Conservation (phyloP, 1,140 invertebrate genomes). For the Anastatus disparis region DNA sequence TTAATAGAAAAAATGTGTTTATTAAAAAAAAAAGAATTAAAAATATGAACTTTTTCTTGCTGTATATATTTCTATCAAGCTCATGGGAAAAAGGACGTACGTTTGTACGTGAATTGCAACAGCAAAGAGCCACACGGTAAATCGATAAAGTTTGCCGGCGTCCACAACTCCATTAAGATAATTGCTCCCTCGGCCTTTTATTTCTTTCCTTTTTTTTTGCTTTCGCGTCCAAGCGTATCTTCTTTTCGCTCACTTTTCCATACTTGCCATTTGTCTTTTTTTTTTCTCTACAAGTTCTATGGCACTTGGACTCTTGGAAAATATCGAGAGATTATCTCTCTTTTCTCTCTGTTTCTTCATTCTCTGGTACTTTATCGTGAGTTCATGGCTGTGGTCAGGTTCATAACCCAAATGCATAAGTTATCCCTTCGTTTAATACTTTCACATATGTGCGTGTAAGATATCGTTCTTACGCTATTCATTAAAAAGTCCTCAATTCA, state of each 20-base stretch:
- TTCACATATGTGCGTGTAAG: background rate
- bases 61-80: no score
- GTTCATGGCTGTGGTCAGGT: constrained; percentile 2
- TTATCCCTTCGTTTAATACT: constrained; percentile 7
- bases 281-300: background rate
- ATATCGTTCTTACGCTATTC: background rate
- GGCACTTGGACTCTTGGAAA: no score
- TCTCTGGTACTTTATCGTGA: no score
- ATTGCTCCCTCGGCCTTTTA: constrained; percentile 54
- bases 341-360: no score
- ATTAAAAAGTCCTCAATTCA: constrained; percentile 13
- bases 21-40: no score
- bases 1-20: no score
- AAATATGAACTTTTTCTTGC: no score
- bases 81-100: no score
- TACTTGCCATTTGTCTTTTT: constrained; percentile 34
- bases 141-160: constrained; percentile 59
- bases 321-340: no score
- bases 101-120: no score
- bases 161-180: constrained; percentile 65
- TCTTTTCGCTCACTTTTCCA: background rate
- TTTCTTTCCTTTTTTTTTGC: constrained; percentile 42
- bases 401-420: constrained; percentile 30
- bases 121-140: no score
- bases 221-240: constrained; percentile 31